Evolutionary conservation across 2,113 vertebrate species (phyloP).

Genomic region (Hymenochirus boettgeri): DNA sequence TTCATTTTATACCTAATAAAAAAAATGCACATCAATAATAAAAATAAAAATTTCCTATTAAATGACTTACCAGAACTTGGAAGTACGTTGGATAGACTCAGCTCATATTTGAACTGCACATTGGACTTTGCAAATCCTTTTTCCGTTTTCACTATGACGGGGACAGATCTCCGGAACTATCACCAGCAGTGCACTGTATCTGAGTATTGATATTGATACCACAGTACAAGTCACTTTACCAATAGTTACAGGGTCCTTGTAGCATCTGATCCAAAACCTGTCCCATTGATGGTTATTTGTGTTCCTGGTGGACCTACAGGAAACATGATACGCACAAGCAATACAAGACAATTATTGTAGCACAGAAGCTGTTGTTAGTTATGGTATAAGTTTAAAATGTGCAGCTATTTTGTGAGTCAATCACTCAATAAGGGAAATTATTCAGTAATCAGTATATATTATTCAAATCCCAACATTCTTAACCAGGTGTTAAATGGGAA

Average conservation of each 20-base stretch:
- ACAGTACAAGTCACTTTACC: slow-evolving; percentile 55
- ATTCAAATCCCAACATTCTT: no score
- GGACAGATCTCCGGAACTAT: slow-evolving; percentile 65
- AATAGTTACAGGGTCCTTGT: slow-evolving; percentile 56
- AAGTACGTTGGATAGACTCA: slow-evolving; percentile 58
- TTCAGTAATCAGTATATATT: no score
- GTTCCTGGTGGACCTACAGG: slow-evolving; percentile 69
- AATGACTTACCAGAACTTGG: slow-evolving; percentile 66
- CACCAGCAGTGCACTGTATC: slow-evolving; percentile 59
- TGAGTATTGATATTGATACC: slow-evolving; percentile 49
- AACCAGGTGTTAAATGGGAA: no score
- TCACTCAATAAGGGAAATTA: no score
- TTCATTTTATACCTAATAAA: no score
- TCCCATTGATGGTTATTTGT: slow-evolving; percentile 63
- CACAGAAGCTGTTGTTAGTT: no score
- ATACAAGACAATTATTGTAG: no score
- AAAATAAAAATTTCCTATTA: no score
- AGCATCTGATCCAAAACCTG: slow-evolving; percentile 60
- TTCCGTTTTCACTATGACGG: slow-evolving; percentile 59
- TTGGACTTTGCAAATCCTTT: slow-evolving; percentile 64
- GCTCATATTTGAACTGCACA: slow-evolving; percentile 61
- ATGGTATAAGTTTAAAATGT: no score
- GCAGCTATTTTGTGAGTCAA: no score
- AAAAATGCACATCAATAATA: no score
- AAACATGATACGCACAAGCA: no score